Percentiles rank a stretch among this genome's conserved stretches.
Evolutionary conservation across 2,888 invertebrate genomes (phyloP).

Genomic region (Netelia virgata): DNA sequence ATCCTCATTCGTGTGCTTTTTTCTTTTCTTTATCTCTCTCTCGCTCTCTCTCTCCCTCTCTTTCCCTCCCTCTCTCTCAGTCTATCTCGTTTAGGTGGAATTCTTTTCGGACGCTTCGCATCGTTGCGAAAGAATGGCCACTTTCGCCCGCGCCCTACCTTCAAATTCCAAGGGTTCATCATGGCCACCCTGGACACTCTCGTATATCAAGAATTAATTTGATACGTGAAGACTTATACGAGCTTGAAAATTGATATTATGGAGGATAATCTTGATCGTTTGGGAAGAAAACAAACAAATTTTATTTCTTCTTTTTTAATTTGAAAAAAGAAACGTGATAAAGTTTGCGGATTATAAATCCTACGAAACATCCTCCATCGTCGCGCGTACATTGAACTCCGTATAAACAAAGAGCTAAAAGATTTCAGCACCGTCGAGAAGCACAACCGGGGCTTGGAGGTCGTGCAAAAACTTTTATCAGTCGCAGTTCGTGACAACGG

Average conservation of each 20-base stretch:
- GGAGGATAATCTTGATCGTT: no score
- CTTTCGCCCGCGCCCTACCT: not conserved
- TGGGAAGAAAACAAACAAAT: no score
- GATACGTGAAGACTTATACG: no score
- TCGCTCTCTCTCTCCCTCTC: not conserved
- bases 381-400: not conserved
- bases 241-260: no score
- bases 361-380: no score
- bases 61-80: not conserved
- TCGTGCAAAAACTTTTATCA: constrained; percentile 56
- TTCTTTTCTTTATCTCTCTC: not conserved
- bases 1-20: not conserved
- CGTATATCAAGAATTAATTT: not conserved
- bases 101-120: constrained; percentile 24
- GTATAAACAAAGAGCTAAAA: constrained; percentile 60
- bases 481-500: not conserved
- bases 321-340: no score
- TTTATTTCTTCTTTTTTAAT: no score
- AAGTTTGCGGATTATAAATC: no score
- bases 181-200: not conserved
- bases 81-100: constrained; percentile 9
- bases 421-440: constrained; percentile 37
- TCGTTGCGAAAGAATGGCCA: constrained; percentile 6
- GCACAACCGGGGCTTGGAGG: constrained; percentile 15
- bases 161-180: constrained; percentile 41